Evolutionary conservation across 2,888 invertebrate species (phyloP).

Genomic region (Nemoura dubitans): DNA sequence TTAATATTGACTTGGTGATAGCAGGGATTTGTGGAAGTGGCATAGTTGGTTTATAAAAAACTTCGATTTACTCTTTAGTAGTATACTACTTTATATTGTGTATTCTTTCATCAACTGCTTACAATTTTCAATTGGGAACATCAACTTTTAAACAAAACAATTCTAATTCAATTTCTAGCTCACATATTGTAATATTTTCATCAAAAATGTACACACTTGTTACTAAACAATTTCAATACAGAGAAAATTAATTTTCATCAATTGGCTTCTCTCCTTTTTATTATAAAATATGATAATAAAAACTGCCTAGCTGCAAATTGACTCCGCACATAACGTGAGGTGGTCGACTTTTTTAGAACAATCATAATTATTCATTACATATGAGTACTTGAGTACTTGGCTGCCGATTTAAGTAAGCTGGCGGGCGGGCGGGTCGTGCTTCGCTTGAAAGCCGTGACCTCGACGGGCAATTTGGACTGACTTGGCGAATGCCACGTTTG

Average conservation of each 20-base stretch:
- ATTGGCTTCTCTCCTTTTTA: background rate
- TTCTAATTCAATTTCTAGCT: constrained; percentile 23
- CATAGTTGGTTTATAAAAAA: background rate
- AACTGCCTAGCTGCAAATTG: background rate
- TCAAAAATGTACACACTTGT: background rate
- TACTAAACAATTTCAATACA: background rate
- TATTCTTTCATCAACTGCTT: constrained; percentile 44
- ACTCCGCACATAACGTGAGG: background rate
- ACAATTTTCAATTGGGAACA: constrained; percentile 36
- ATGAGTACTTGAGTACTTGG: too few relatives aligned
- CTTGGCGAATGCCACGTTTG: background rate
- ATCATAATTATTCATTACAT: too few relatives aligned
- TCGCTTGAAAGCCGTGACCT: background rate
- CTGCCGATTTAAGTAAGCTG: too few relatives aligned
- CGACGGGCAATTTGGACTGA: background rate
- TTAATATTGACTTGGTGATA: too few relatives aligned
- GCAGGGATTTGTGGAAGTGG: too few relatives aligned
- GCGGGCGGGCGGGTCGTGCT: too few relatives aligned
- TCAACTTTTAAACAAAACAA: background rate
- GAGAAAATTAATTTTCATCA: background rate
- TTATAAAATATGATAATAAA: background rate
- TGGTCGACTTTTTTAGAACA: too few relatives aligned
- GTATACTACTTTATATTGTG: constrained; percentile 21
- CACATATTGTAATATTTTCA: background rate
- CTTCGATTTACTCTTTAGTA: background rate